Evolutionary conservation across 2,113 vertebrate genomes (phyloP), one percentile per base, ranked within the genome.

Genomic region (Pelusios castaneus): DNA sequence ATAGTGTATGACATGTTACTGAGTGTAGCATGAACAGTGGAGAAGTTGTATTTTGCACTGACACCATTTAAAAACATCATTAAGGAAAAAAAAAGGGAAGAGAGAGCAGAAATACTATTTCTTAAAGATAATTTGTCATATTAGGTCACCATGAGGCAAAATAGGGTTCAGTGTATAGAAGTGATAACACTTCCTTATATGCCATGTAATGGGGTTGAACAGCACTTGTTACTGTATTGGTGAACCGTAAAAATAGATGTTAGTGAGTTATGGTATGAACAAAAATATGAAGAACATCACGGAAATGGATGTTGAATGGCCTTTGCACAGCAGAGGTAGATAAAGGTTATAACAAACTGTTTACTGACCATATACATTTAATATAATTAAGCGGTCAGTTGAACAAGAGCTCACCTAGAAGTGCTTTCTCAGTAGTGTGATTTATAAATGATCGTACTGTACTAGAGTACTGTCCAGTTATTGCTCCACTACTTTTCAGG

Each of bases 321-420:
- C 95, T 98, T 97, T 95, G 94, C 92, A 92, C 89, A 96, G 95
- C 91, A 97, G 96, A 97, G 96, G 95, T 89, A 97, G 97, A 92
- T 87, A 95, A 96, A 97, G 90, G 96, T 97, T 96, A 96, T 93
- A 97, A 96, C 96, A 97, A 97, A 96, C 92, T 97, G 97, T 95
- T 97, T 97, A 97, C 96, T 97, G 95, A 97, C 90, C 96, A 90
- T 41, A 75, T 82, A 95, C 93, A 94, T 96, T 97, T 94, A 90
- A 82, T 89, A 95, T 88, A 90, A 90, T 96, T 81, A 91, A 93
- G 91, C 93, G 93, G 95, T 94, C 96, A 94, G 92, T 93, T 96
- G 97, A 97, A 96, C 94, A 97, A 97, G 95, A 97, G 95, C 96
- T 96, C 92, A 94, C 95, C 94, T 79, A 73, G 82, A 88, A 91